Evolutionary conservation across 2,797 vertebrate species (phyloP), one percentile per base, ranked within the genome.

Genomic region (Limnodromus scolopaceus): DNA sequence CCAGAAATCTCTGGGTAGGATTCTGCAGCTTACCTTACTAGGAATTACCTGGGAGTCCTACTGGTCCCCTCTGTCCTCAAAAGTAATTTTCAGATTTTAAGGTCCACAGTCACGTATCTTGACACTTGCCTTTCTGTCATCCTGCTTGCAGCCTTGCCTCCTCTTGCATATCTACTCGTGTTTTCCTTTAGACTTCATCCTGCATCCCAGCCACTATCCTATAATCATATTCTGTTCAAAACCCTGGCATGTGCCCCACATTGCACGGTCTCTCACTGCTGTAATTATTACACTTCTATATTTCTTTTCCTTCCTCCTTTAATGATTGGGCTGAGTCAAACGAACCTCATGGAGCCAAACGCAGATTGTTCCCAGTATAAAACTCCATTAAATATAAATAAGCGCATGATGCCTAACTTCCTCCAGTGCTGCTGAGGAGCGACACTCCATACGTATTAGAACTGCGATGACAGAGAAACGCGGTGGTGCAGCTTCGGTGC

Each of bases 381-480:
- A 93, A 45, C 49, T 19, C 63, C 70, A 48, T 89, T 43, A 39
- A 85, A 60, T 34, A 34, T 4, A 16, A 65, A 10, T 25, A 13
- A 43, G 25, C 39, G 13, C 46, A 3, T 23, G 72, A 15, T 84
- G 72, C 72, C 64, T 17, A 4, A 79, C 38, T 88, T 69, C 55
- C 36, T 25, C 41, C 60, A 4, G 46, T 6, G 38, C 78, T 23
- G 30, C 60, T 25, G 8, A 63, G 61, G 65, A 77, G 24, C 55
- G 30, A 2, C 0, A 0, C 49, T 46, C 48, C 22, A 0, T 49
- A 4, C 0, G 1, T 28, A 2, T 53, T 6, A 30, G 53, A 55
- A 10, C 8, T 3, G 75, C 23, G 76, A 16, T 81, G 77, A 45
- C 34, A 17, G 9, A 39, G 76, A 13, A 71, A 1, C 34, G 2